phyloP scores from a whole-genome alignment of 2,797 vertebrate species.

The Hirundo rustica region DNA sequence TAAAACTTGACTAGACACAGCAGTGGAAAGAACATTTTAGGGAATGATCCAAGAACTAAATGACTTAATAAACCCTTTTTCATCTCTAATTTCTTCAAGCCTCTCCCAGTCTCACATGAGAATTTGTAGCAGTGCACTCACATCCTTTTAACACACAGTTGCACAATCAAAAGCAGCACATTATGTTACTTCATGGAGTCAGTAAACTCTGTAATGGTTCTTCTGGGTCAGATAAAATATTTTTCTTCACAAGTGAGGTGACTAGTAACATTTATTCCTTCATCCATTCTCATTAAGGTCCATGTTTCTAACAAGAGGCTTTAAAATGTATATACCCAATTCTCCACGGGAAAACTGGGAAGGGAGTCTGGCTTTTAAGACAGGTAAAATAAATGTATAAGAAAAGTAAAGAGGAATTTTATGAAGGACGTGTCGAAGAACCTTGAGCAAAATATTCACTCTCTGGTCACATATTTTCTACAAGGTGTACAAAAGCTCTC shows the following conservation, averaged over 20 bases:
- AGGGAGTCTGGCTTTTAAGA: background rate
- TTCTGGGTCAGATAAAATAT: conserved; percentile 54
- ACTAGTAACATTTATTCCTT: conserved; percentile 37
- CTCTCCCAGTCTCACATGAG: conserved; percentile 33
- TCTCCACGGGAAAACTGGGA: background rate
- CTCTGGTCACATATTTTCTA: background rate
- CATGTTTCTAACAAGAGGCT: conserved; percentile 19
- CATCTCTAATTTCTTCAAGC: conserved; percentile 51
- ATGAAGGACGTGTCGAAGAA: background rate
- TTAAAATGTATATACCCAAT: background rate
- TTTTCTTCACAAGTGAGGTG: conserved; percentile 44
- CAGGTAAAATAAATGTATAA: background rate
- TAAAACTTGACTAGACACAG: conserved; percentile 48
- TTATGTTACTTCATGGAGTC: conserved; percentile 54
- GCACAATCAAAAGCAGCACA: conserved; percentile 53
- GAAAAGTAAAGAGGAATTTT: background rate
- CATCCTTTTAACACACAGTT: conserved; percentile 34
- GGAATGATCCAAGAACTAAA: conserved; percentile 43
- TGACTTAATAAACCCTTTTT: conserved; percentile 46
- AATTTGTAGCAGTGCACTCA: conserved; percentile 8
- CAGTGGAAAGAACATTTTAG: conserved; percentile 51
- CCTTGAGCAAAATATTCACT: background rate
- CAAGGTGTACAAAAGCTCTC: background rate
- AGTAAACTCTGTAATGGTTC: conserved; percentile 56
- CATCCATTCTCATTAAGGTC: conserved; percentile 47